A percentile compares a stretch with the other conserved stretches of the same genome.
Evolutionary conservation across 2,888 invertebrate genomes (phyloP).

Genomic region (Apotomis turbidana): DNA sequence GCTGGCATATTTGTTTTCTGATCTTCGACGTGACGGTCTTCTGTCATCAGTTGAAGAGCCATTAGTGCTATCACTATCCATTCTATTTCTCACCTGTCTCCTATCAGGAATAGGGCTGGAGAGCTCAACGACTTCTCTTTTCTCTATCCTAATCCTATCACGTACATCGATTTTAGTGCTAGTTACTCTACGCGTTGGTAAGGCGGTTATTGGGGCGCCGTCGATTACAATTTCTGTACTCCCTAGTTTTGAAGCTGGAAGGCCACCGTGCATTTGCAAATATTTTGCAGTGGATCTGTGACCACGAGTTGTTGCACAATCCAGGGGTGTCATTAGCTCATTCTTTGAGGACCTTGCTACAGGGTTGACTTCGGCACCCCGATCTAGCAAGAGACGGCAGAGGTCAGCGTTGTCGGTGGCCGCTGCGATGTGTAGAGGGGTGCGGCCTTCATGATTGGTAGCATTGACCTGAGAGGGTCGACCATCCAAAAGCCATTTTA

Average conservation of each 20-base stretch:
- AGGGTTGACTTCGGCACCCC: constrained; percentile 93
- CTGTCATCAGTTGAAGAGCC: constrained; percentile 77
- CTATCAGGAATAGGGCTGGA: constrained; percentile 72
- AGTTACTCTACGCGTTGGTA: constrained; percentile 77
- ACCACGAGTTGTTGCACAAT: constrained; percentile 94
- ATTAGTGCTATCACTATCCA: constrained; percentile 68
- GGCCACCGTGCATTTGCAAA: constrained; percentile 94
- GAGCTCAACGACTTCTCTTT: constrained; percentile 77
- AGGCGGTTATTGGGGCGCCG: constrained; percentile 71
- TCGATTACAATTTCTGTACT: constrained; percentile 77
- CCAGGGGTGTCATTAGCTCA: constrained; percentile 93
- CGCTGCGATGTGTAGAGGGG: constrained; percentile 96
- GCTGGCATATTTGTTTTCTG: constrained; percentile 60
- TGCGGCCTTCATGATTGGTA: constrained; percentile 96
- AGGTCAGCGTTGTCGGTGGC: constrained; percentile 96
- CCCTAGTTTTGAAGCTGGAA: constrained; percentile 89
- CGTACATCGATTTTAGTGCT: constrained; percentile 80
- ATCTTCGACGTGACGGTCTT: constrained; percentile 56
- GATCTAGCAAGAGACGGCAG: constrained; percentile 93
- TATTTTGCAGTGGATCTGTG: constrained; percentile 96
- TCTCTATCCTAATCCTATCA: constrained; percentile 80
- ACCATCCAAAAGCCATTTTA: constrained; percentile 93
- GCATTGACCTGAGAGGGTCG: constrained; percentile 93
- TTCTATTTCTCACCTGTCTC: constrained; percentile 58
- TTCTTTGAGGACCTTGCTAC: constrained; percentile 93